Percentiles rank a stretch among this genome's conserved stretches.
These are phyloP conservation scores for Acleris literana DNA, from an alignment of 2,888 invertebrate genomes.

Conservation along the genomic window DNA sequence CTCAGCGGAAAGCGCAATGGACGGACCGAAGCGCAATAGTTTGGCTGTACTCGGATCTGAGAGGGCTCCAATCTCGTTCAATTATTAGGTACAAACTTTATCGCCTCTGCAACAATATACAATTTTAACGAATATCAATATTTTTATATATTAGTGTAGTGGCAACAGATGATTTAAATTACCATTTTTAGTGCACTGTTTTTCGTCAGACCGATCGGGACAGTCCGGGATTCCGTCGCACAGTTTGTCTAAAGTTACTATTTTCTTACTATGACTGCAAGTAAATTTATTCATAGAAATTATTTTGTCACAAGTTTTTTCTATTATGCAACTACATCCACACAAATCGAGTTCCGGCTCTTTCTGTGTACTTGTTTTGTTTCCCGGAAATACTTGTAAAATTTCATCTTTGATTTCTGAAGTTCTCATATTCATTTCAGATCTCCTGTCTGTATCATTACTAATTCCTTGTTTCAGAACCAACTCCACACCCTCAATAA, in stretches of 20 bases:
- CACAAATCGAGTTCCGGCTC: slow-evolving; percentile 7
- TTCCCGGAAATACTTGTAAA: too few species aligned
- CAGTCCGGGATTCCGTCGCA: slow-evolving; percentile 65
- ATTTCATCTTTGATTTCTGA: too few species aligned
- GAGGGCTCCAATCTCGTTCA: too few species aligned
- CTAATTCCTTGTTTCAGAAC: background rate
- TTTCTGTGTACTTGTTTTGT: too few species aligned
- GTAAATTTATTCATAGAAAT: slow-evolving; percentile 52
- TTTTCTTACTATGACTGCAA: slow-evolving; percentile 51
- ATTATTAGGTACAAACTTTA: too few species aligned
- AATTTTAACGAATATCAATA: too few species aligned
- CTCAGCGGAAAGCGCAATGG: too few species aligned
- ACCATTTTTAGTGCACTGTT: slow-evolving; percentile 19
- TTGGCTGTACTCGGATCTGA: too few species aligned
- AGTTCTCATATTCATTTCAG: background rate
- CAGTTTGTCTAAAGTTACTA: slow-evolving; percentile 53
- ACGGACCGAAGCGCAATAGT: too few species aligned
- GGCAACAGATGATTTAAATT: background rate
- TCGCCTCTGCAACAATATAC: too few species aligned
- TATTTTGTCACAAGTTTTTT: slow-evolving; percentile 53
- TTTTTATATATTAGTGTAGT: too few species aligned
- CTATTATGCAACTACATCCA: slow-evolving; percentile 45
- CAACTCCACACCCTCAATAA: slow-evolving; percentile 1
- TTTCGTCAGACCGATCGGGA: slow-evolving; percentile 61
- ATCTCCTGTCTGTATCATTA: background rate